These are phyloP conservation scores for Pelusios castaneus DNA, from an alignment of 2,113 vertebrate species.

Conservation along the genomic window DNA sequence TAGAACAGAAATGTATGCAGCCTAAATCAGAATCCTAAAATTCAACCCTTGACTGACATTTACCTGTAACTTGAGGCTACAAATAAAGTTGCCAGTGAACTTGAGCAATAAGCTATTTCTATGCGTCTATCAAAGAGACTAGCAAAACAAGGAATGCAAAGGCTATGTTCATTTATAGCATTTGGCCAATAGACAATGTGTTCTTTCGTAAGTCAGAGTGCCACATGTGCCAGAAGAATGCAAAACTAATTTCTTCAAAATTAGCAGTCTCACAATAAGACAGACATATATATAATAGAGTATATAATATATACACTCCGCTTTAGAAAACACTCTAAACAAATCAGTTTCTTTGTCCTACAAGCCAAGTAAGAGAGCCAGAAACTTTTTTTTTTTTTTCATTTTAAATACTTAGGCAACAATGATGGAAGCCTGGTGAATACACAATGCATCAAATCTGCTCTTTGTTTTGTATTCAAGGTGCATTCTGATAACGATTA, in stretches of 20 bases:
- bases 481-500: neutral
- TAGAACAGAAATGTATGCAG: neutral
- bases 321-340: neutral
- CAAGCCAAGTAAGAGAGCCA: neutral
- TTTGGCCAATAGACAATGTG: neutral
- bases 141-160: neutral
- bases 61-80: neutral
- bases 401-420: neutral
- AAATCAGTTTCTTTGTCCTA: neutral
- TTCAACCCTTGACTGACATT: neutral
- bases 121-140: neutral
- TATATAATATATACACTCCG: neutral
- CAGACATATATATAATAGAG: no score
- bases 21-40: neutral
- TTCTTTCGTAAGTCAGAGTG: neutral
- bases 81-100: neutral
- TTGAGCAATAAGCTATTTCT: neutral
- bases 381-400: neutral
- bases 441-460: neutral
- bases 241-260: neutral
- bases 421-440: neutral
- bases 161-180: neutral
- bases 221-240: neutral
- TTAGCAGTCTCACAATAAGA: neutral
- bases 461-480: neutral